Base-by-base conservation (phyloP, 2,888 invertebrate species). In the Flexamia atlantica region DNA sequence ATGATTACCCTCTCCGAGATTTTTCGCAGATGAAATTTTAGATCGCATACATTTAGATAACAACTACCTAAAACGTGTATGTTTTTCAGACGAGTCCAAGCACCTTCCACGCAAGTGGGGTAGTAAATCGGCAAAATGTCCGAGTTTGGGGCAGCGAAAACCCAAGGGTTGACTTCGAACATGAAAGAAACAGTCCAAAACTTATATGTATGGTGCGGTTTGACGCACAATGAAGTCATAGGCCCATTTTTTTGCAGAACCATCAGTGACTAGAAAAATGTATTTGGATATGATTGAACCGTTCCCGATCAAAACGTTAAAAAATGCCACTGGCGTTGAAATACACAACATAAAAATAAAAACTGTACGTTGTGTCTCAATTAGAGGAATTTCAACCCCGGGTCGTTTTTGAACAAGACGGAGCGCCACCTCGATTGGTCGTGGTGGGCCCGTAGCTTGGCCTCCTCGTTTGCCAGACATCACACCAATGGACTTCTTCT, bases 201-300 rank as follows among this genome's bases (percentile, higher is more conserved):
- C 12, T 68, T 32, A 68, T n/a, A 68, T 30, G 68, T 30, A 32
- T 68, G 68, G 68, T 68, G 30, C n/a, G 68, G 68, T 68, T n/a
- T 68, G 3, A 68, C 30, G 68, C 68, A 68, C 68, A 32, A 30
- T 9, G 30, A 32, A 68, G 14, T 68, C 23, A 30, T 68, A 28
- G 12, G 68, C 30, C 28, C 28, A 32, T 30, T 68, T 68, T 30
- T 68, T 68, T 68, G 28, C 68, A 30, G 32, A 68, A 32, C 32
- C 7, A 32, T 68, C 14, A 30, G 32, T 32, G 17, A 68, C 68
- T 68, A n/a, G 68, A 30, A 68, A 30, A 68, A 32, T 5, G 1
- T 68, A 68, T 68, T 68, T 68, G 30, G 68, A 68, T 17, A 30
- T 30, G 28, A 30, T 68, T 68, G 68, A 60, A 30, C n/a, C n/a